Conservation (phyloP, 2,113 vertebrate genomes). For the Megalops atlanticus region DNA sequence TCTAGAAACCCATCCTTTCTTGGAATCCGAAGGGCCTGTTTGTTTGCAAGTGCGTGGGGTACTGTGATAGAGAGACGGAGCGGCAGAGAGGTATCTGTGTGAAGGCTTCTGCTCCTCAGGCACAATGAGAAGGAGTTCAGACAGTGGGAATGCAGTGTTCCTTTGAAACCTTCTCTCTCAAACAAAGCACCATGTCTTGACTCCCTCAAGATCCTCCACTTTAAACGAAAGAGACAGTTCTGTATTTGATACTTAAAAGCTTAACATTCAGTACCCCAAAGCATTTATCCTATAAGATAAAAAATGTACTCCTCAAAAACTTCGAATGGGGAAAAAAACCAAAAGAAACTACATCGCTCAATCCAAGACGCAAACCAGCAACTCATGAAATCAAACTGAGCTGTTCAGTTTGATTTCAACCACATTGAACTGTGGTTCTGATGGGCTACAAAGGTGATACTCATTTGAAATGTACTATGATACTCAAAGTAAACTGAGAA, state of each 20-base stretch:
- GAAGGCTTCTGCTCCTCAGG: neutral
- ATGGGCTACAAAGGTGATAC: neutral
- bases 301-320: neutral
- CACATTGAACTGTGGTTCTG: neutral
- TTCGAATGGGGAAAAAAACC: neutral
- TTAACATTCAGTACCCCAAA: neutral
- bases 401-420: no score
- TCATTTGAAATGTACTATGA: neutral
- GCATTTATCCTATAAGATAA: neutral
- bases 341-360: neutral
- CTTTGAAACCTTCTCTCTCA: conserved; percentile 7
- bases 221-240: neutral
- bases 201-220: conserved; percentile 4
- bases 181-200: neutral
- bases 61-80: neutral
- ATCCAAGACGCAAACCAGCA: neutral
- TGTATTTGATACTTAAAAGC: neutral
- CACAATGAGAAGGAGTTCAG: conserved; percentile 3
- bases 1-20: neutral
- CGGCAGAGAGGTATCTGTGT: neutral
- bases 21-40: neutral
- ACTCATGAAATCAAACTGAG: neutral
- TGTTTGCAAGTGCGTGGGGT: neutral
- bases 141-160: neutral
- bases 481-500: neutral